Base-by-base conservation (phyloP, 1,140 invertebrate genomes). In the Varroa destructor region DNA sequence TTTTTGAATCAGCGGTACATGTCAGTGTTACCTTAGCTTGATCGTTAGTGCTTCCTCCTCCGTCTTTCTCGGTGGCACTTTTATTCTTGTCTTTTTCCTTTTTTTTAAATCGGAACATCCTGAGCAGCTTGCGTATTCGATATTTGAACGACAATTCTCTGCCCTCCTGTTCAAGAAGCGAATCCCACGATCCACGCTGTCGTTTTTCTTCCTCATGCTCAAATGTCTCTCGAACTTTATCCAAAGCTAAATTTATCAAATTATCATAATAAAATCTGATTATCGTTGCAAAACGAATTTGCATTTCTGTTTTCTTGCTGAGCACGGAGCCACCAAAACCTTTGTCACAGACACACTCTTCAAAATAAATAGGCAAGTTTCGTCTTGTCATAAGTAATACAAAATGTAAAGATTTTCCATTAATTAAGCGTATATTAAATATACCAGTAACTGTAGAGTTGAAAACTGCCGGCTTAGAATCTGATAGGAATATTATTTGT, bases 31-130 rank as follows among this genome's bases (percentile, higher is more conserved):
- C 46, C 46, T 51, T 51, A 3, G 46, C 8, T 51, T 51, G 46
- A 8, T 51, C 57, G 61, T 36, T 36, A 12, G 14, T 67, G 14
- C 37, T 67, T 40, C 40, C 61, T 37, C 1, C 61, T 37, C 40
- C 61, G 3, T 37, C 61, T 40, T 3, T 8, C 40, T 67, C 46
- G 2, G 10, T 37, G 12, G 12, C 61, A 40, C 1, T 37, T 36
- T 12, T 40, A 37, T 67, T 37, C 61, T 67, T 46, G 14, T 67
- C 61, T 25, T 67, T 67, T 67, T 67, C 40, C 57, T 67, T 67
- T 37, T 67, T 67, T 40, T 67, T 67, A 37, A 67, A 67, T 67
- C 61, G 61, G 61, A 67, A 67, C 12, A 67, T 14, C 10, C 61
- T 40, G 61, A 67, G 36, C 37, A 67, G 8, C 8, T 67, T 67